These are phyloP conservation scores for Propithecus deckenii DNA, from an alignment of 2,797 vertebrate genomes.

Conservation along the genomic window DNA sequence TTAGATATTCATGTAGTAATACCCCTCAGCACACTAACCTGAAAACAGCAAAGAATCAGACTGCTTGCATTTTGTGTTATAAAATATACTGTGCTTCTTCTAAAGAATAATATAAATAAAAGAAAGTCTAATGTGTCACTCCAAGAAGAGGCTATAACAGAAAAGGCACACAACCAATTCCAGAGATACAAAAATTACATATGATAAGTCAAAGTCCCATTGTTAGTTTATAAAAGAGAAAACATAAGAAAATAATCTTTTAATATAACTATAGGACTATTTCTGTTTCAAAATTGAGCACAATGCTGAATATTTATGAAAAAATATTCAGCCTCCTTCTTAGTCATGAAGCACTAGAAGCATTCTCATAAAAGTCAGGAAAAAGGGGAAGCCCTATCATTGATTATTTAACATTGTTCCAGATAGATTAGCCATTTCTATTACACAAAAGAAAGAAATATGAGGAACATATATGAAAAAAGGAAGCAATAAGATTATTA, in stretches of 20 bases:
- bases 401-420: background rate
- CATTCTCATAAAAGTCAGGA: background rate
- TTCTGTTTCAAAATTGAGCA: background rate
- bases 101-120: background rate
- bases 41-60: background rate
- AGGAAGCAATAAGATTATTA: background rate
- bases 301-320: slow-evolving; percentile 33
- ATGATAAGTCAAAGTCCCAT: background rate
- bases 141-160: background rate
- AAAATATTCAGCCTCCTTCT: background rate
- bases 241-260: background rate
- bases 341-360: background rate
- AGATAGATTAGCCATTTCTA: background rate
- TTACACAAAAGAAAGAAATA: background rate
- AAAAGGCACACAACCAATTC: background rate
- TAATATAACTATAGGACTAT: background rate
- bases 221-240: background rate
- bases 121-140: background rate
- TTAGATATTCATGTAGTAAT: background rate
- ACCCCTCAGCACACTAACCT: background rate
- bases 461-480: background rate
- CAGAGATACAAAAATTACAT: background rate
- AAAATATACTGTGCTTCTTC: background rate
- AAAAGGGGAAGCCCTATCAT: background rate
- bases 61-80: background rate